Evolutionary conservation across 2,888 invertebrate species (phyloP), one percentile per base, ranked within the genome.

Genomic region (Selenia dentaria): DNA sequence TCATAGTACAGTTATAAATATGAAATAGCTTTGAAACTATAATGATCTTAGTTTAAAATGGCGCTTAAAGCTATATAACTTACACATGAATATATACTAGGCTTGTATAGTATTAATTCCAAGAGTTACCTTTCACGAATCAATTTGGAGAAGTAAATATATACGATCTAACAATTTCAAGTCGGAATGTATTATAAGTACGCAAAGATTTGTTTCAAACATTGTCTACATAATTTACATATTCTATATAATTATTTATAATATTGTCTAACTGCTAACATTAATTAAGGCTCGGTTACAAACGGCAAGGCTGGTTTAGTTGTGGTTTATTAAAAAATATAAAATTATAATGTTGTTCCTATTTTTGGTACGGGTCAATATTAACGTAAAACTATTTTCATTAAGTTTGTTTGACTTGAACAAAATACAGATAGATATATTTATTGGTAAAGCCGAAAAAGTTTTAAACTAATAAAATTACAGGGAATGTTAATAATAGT

Each of bases 21-120:
- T 16, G 34, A 39, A 39, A 45, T 29, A 20, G 24, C 31, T 28
- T 46, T 13, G 8, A 22, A 36, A n/a, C n/a, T 40, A 39, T 26
- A 32, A 6, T 6, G 8, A 22, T 22, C 6, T 8, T 22, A 22
- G 5, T 22, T 6, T 8, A 6, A 22, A 22, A 22, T 22, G 22
- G 22, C 22, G 22, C 22, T 22, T 22, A 22, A 2, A 8, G 8
- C 22, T 22, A 22, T n/a, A n/a, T 6, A 22, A 8, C 22, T 22
- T 22, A 22, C 8, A 1, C 22, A 16, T 16, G 2, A 22, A 22
- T 22, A 22, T 8, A 22, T 22, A 22, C 22, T 22, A 22, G 22
- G 8, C 22, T 22, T 6, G 22, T 22, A 16, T 16, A 16, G 16
- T 16, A 16, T 16, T n/a, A 18, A 18, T 6, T 5, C 6, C 8